Conservation (phyloP, 2,888 invertebrate genomes). For the Patella caerulea region DNA sequence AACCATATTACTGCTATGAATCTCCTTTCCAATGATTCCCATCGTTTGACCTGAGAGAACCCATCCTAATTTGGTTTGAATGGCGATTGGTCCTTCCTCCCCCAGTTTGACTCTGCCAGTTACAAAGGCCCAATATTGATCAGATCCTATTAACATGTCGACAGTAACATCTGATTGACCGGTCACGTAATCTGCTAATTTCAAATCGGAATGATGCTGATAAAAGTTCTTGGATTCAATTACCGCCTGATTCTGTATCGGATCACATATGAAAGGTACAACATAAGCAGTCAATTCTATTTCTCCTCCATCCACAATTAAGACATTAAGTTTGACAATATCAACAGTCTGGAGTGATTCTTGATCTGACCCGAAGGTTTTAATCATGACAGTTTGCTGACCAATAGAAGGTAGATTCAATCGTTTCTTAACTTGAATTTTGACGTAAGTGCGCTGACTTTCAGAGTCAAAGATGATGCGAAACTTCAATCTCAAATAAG, state of each 20-base stretch:
- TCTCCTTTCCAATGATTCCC: background rate
- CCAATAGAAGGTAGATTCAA: background rate
- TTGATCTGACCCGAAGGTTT: background rate
- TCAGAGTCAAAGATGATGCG: background rate
- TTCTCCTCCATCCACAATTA: background rate
- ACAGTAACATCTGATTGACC: background rate
- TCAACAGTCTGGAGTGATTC: background rate
- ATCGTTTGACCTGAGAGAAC: background rate
- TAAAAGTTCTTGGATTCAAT: background rate
- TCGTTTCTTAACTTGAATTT: background rate
- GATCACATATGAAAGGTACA: background rate
- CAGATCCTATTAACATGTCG: conserved; percentile 1
- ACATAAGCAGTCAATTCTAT: background rate
- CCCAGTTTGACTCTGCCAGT: background rate
- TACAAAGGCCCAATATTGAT: background rate
- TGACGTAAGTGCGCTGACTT: background rate
- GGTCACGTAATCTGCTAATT: background rate
- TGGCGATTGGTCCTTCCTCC: background rate
- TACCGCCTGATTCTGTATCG: background rate
- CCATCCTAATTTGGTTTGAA: conserved; percentile 1
- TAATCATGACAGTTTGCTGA: background rate
- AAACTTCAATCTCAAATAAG: background rate
- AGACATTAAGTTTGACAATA: background rate
- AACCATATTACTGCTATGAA: background rate
- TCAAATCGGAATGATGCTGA: background rate